Evolutionary conservation across 1,140 invertebrate genomes (phyloP).

Genomic region (Nautilus pompilius): DNA sequence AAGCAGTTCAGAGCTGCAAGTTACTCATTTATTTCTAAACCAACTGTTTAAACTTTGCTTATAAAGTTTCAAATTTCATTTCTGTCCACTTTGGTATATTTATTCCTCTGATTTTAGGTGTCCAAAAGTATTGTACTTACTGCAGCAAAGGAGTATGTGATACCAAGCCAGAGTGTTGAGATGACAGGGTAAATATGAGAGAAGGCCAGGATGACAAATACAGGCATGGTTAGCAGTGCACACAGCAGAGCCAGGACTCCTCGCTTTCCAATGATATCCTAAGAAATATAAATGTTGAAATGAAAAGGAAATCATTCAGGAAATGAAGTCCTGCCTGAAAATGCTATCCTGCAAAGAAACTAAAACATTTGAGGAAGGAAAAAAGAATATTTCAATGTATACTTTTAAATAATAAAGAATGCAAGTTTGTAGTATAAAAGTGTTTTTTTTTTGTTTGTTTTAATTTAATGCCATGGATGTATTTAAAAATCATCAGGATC

Average conservation of each 20-base stretch:
- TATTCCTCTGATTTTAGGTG: no score
- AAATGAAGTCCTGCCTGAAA: no score
- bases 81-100: no score
- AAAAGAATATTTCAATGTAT: not conserved
- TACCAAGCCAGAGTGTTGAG: conserved; percentile 52
- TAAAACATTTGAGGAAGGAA: no score
- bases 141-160: conserved; percentile 57
- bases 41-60: no score
- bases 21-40: no score
- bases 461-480: no score
- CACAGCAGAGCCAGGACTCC: conserved; percentile 49
- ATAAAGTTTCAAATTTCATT: no score
- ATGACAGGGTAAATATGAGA: conserved; percentile 49
- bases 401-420: not conserved
- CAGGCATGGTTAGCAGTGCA: conserved; percentile 51
- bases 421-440: not conserved
- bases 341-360: no score
- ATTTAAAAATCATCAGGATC: no score
- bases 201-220: conserved; percentile 55
- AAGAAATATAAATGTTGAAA: conserved; percentile 4
- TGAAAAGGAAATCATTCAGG: not conserved
- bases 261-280: conserved; percentile 55
- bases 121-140: conserved; percentile 43
- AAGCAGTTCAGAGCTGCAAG: no score
- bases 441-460: not conserved